Base-by-base conservation (phyloP, 1,140 invertebrate genomes). In the Conus ventricosus region DNA sequence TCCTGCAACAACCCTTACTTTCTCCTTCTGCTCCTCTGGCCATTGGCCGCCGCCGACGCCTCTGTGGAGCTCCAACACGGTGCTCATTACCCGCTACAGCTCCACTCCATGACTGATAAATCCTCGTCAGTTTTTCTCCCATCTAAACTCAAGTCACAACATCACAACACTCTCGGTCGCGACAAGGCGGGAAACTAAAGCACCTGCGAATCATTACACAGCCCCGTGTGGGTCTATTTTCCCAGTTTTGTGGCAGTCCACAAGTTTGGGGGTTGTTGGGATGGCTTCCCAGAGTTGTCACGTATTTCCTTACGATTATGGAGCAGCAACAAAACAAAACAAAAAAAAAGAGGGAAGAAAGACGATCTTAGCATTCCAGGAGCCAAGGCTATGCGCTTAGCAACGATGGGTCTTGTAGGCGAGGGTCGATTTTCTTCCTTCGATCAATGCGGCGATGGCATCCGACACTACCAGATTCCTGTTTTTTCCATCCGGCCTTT, bases 1-100 rank as follows among this genome's bases (percentile, higher is more conserved):
- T 87, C 54, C 54, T 78, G 27, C 75, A 51, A 78, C 85, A 78
- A 80, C 85, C 85, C 53, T 57, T 78, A 87, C 85, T 78, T 78
- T 80, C 85, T 80, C 75, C 71, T 54, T 87, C 80, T 87, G 27
- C 51, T 54, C 71, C 25, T 55, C 51, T 57, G 39, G 85, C 85
- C 54, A 67, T 87, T 57, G 85, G 84, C 60, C 53, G 63, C 80
- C 39, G 4, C 10, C 27, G 60, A 11, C 67, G 6, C 67, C 67
- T 71, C 13, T 6, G 13, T 71, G 13, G 11, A 20, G 78, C 78
- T 80, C 78, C 27, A 27, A 11, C 27, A 39, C 67, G 6, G 11
- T 51, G 27, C 57, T 51, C 39, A 80, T 80, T 80, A 80, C 27
- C 25, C 27, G 78, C 75, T 20, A n/a, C 57, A 15, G 8, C 57